Evolutionary conservation across 2,113 vertebrate species (phyloP).

Genomic region (Globicephala melas): DNA sequence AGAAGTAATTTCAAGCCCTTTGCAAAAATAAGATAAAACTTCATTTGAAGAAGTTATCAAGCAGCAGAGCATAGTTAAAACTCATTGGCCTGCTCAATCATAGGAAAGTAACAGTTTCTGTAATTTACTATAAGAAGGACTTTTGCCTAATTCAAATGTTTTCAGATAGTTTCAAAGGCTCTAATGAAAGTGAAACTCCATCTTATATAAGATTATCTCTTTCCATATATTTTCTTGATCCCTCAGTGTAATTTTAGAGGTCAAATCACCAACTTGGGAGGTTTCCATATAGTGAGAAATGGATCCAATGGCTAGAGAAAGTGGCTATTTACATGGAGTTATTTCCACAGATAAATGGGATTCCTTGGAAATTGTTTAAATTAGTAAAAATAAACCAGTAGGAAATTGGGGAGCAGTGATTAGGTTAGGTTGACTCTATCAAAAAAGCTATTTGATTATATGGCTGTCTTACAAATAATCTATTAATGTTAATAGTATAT

Average conservation of each 20-base stretch:
- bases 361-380: conserved; percentile 10
- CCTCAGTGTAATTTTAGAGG: neutral
- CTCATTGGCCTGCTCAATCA: conserved; percentile 34
- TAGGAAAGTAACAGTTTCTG: neutral
- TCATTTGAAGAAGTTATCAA: conserved; percentile 42
- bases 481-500: neutral
- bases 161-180: conserved; percentile 12
- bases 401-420: neutral
- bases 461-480: neutral
- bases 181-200: neutral
- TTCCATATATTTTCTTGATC: neutral
- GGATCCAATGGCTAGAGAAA: neutral
- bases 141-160: conserved; percentile 43
- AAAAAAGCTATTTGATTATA: neutral
- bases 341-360: conserved; percentile 17
- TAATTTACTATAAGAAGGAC: conserved; percentile 27
- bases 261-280: conserved; percentile 7
- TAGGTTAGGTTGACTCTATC: neutral
- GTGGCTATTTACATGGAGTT: neutral
- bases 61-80: conserved; percentile 52
- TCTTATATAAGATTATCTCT: neutral
- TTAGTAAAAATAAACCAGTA: conserved; percentile 4
- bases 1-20: conserved; percentile 58
- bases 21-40: conserved; percentile 54
- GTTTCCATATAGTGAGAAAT: neutral